phyloP scores from a whole-genome alignment of 2,797 vertebrate genomes.

The Ara ararauna region DNA sequence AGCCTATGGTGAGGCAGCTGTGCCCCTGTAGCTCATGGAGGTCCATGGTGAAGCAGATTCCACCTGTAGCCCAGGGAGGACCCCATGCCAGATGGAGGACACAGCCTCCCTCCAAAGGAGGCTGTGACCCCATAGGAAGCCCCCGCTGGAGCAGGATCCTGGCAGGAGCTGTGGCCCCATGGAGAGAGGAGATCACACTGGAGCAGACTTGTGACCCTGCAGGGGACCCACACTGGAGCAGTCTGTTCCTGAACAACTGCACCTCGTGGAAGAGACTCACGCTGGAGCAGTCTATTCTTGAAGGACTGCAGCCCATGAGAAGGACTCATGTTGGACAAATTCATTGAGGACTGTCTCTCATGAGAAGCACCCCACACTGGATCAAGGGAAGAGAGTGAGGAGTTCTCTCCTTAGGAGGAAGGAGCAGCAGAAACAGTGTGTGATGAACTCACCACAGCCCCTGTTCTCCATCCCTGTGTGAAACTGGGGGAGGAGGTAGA shows the following conservation, averaged over 20 bases:
- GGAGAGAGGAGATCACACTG: neutral
- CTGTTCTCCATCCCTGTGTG: neutral
- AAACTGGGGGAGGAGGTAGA: neutral
- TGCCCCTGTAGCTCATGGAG: neutral
- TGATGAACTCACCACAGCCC: neutral
- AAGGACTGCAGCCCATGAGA: rapidly evolving
- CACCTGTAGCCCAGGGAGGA: neutral
- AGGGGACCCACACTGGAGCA: rapidly evolving
- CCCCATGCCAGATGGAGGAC: neutral
- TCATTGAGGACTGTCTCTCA: neutral
- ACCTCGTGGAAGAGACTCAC: rapidly evolving
- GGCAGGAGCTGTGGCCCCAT: neutral
- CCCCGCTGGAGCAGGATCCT: neutral
- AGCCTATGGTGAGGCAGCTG: neutral
- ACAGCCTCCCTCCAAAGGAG: neutral
- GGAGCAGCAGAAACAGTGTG: neutral
- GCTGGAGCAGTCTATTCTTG: neutral
- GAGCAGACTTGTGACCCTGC: neutral
- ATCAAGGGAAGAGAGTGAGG: neutral
- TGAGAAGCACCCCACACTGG: rapidly evolving
- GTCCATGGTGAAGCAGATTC: neutral
- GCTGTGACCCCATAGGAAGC: neutral
- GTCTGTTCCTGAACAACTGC: neutral
- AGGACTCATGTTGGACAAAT: too few species aligned
- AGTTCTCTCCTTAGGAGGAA: neutral